Conservation (phyloP, 2,113 vertebrate species). For the Gasterosteus aculeatus region DNA sequence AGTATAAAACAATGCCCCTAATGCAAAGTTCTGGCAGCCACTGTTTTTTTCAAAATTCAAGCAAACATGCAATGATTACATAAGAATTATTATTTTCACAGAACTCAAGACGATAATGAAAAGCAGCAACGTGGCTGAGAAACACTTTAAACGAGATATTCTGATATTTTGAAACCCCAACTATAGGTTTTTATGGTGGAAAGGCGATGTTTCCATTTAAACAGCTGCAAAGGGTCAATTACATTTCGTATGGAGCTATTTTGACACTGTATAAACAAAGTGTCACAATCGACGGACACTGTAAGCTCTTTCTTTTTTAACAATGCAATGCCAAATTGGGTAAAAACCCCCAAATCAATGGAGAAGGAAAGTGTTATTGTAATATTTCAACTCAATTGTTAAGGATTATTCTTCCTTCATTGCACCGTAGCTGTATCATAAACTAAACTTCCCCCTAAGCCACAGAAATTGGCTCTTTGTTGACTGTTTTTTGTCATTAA, state of each 20-base stretch:
- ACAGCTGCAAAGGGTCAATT: conserved; percentile 24
- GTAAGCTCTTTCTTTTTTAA: conserved; percentile 31
- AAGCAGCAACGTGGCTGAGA: background rate
- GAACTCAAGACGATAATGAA: conserved; percentile 3
- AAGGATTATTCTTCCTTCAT: conserved; percentile 67
- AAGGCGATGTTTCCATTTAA: conserved; percentile 9
- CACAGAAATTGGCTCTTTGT: conserved; percentile 67
- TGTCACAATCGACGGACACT: conserved; percentile 16
- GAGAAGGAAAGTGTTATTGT: conserved; percentile 41
- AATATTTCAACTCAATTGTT: conserved; percentile 58
- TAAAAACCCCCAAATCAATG: conserved; percentile 18
- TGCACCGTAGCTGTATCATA: conserved; percentile 56
- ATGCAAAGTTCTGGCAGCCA: background rate
- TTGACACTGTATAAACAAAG: conserved; percentile 4
- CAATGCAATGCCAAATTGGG: conserved; percentile 49
- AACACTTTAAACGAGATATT: background rate
- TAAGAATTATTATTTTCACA: background rate
- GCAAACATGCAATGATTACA: background rate
- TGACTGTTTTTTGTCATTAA: conserved; percentile 73
- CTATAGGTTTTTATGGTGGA: conserved; percentile 27
- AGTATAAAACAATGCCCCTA: background rate
- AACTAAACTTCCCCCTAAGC: conserved; percentile 60
- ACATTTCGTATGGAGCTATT: conserved; percentile 16
- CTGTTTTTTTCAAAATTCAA: background rate
- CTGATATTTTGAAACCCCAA: conserved; percentile 1